Conservation (phyloP, 2,113 vertebrate species). For the Pao palembangensis region DNA sequence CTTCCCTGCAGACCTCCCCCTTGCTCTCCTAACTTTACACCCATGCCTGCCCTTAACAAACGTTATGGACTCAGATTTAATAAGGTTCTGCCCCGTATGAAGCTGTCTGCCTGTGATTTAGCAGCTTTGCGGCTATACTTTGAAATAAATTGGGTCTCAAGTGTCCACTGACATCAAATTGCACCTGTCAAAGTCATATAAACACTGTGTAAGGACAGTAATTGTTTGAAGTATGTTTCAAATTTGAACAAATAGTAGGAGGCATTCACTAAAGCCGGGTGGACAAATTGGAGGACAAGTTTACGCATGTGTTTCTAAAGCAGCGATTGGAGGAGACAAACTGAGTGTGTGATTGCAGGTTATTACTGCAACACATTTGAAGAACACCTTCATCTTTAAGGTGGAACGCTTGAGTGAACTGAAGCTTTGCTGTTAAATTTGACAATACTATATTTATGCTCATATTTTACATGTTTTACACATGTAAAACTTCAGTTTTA, state of each 20-base stretch:
- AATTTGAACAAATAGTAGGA: neutral
- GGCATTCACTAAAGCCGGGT: neutral
- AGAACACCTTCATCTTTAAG: neutral
- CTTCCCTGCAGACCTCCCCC: neutral
- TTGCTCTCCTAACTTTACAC: neutral
- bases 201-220: slow-evolving; percentile 1
- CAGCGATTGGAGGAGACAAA: neutral
- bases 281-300: neutral
- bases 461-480: neutral
- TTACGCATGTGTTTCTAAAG: neutral
- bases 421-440: neutral
- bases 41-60: neutral
- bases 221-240: neutral
- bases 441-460: neutral
- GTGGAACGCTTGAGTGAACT: neutral
- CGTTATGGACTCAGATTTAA: neutral
- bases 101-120: slow-evolving; percentile 1
- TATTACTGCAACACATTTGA: neutral
- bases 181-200: slow-evolving; percentile 3
- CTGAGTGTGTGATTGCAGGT: neutral
- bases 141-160: slow-evolving; percentile 19
- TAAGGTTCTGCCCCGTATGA: neutral
- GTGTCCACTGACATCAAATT: slow-evolving; percentile 24
- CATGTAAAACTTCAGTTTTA: neutral
- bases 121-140: slow-evolving; percentile 13